Conservation (phyloP, 2,113 vertebrate species). For the Chrysochloris asiatica region DNA sequence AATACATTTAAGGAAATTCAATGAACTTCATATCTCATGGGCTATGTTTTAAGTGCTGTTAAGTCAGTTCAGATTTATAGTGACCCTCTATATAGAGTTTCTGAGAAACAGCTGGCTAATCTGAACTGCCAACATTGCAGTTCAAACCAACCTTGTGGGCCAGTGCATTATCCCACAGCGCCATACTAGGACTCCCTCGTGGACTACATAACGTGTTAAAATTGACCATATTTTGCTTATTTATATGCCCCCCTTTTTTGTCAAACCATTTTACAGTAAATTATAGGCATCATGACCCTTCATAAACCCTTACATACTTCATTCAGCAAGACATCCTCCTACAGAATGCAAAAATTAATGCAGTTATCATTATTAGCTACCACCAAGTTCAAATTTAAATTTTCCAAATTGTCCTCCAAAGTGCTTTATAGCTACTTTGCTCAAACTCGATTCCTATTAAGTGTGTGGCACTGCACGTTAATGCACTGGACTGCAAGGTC, state of each 20-base stretch:
- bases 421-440: no score
- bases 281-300: neutral
- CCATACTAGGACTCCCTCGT: no score
- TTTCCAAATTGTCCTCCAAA: neutral
- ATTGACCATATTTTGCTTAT: neutral
- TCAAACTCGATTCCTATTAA: neutral
- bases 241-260: neutral
- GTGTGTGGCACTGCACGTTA: no score
- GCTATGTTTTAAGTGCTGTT: no score
- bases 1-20: neutral
- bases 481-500: no score
- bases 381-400: neutral
- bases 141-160: no score
- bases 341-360: accelerated
- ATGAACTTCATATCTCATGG: neutral
- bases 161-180: no score
- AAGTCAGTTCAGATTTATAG: no score
- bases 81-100: no score
- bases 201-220: neutral
- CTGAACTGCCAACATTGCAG: no score
- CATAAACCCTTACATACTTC: neutral
- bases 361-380: no score
- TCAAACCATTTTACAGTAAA: neutral
- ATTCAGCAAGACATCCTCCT: neutral
- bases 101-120: no score